Evolutionary conservation across 2,113 vertebrate species (phyloP).

Genomic region (Setophaga coronata): DNA sequence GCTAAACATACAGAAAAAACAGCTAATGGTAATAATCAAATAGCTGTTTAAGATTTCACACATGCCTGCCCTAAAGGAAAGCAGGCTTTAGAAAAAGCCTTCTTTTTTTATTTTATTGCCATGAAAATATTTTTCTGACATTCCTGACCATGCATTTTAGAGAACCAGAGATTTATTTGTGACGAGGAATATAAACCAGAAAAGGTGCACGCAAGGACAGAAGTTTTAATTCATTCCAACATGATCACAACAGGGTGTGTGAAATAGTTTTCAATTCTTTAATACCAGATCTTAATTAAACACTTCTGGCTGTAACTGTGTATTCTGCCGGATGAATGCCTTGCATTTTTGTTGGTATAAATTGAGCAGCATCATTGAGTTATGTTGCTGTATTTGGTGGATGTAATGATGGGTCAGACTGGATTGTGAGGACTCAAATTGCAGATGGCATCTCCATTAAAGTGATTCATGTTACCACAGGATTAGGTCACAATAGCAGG

Average conservation of each 20-base stretch:
- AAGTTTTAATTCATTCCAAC: not conserved
- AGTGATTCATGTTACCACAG: conserved; percentile 9
- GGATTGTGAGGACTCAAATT: not conserved
- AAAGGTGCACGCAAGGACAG: not conserved
- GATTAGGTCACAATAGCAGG: conserved; percentile 19
- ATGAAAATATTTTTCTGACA: not conserved
- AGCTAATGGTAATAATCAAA: not conserved
- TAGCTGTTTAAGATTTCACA: rapidly evolving
- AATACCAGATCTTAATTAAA: not conserved
- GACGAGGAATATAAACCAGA: not conserved
- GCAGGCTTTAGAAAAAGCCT: not conserved
- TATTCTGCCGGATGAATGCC: not conserved
- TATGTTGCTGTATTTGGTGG: not conserved
- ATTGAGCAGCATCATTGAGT: not conserved
- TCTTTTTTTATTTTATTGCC: not conserved
- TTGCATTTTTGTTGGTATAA: not conserved
- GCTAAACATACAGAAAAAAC: not conserved
- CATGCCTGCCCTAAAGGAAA: not conserved
- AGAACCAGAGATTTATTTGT: not conserved
- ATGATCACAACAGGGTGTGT: not conserved
- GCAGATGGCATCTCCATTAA: conserved; percentile 28
- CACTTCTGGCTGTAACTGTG: not conserved
- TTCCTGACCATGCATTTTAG: not conserved
- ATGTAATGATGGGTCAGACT: not conserved
- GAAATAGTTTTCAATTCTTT: not conserved